Base-by-base conservation (phyloP, 2,888 invertebrate genomes). In the Horisme vitalbata region DNA sequence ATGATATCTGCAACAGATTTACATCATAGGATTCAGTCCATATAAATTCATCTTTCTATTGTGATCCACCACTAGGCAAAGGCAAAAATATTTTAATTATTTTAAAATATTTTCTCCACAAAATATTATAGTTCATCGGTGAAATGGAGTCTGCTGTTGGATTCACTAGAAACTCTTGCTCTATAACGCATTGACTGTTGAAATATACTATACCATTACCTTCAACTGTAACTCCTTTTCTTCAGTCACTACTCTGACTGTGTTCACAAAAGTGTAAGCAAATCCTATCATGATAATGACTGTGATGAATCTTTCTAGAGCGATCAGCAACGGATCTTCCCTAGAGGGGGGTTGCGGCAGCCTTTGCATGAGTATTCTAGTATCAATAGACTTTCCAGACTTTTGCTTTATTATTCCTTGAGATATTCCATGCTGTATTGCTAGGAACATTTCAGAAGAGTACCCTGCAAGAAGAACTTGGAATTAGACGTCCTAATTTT, bases 231-330 rank as follows among this genome's bases (percentile, higher is more conserved):
- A 90, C 68, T 96, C 95, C 71, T 95, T 96, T 68, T 96, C 95
- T 23, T 92, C 91, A 0, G 94, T 93, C 18, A 96, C 91, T 34
- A 92, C 92, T 79, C 94, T 94, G 4, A 95, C 94, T 15, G 94
- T 95, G 68, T 94, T 95, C 9, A 95, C 94, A 56, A 94, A 94
- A 0, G 95, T 93, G 71, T 96, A 95, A 2, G 95, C 93, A 69
- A 96, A 96, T 68, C 95, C 95, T 30, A 97, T 81, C 88, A 96
- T 91, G 18, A 97, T 90, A 24, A 97, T 93, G 59, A 96, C 88
- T 0, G 96, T 94, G 52, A 97, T 90, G 64, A 94, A 93, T 41
- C 90, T 83, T 68, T 94, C 92, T 37, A 96, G 75, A 0, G 94
- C 93, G 15, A 91, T 75, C 3, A 96, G 73, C 37, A 96, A 83